Evolutionary conservation across 2,113 vertebrate species (phyloP).

Genomic region (Notechis scutatus): DNA sequence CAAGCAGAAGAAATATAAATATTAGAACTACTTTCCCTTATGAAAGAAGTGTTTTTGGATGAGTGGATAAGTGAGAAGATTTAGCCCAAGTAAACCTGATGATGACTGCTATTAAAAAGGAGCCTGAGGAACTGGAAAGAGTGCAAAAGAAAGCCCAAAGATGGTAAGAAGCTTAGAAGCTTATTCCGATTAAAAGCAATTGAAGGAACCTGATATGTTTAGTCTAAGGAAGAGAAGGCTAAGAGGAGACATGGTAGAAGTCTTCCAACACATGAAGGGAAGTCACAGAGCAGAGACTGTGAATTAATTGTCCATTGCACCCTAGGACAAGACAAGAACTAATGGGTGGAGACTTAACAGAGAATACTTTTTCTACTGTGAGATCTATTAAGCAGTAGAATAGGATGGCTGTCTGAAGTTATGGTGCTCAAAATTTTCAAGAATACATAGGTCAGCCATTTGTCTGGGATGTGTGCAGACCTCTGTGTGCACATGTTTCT

Average conservation of each 20-base stretch:
- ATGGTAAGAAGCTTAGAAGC: not conserved
- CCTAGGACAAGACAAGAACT: not conserved
- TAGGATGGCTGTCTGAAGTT: not conserved
- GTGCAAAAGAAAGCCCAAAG: not conserved
- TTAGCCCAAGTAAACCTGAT: slow-evolving; percentile 1
- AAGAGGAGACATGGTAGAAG: not conserved
- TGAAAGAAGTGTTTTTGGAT: not conserved
- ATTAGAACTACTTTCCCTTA: not conserved
- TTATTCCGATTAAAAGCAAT: not conserved
- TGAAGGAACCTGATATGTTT: not conserved
- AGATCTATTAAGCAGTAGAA: not conserved
- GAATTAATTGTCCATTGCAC: not conserved
- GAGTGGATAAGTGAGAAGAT: not conserved
- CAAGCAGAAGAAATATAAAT: slow-evolving; percentile 13
- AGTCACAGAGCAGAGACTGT: not conserved
- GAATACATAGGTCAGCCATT: not conserved
- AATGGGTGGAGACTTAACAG: not conserved
- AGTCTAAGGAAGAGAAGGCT: not conserved
- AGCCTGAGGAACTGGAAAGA: not conserved
- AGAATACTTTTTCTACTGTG: not conserved
- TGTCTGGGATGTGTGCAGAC: no score
- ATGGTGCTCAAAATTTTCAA: not conserved
- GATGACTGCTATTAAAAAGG: not conserved
- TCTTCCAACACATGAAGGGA: not conserved
- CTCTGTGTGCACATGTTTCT: no score